Base-by-base conservation (phyloP, 1,140 invertebrate genomes). In the Adoxophyes honmai region DNA sequence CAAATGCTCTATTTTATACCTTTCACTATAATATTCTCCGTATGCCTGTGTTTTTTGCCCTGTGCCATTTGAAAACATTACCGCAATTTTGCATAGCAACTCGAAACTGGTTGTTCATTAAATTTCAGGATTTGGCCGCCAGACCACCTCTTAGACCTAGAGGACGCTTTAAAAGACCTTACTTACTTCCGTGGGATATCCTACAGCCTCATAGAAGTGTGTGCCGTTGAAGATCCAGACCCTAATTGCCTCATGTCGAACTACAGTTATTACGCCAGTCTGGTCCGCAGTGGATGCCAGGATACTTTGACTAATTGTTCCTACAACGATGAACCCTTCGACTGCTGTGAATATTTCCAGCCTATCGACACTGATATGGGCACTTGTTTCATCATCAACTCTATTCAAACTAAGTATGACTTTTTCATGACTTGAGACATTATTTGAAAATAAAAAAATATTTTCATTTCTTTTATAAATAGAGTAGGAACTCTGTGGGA, bases 281-380 rank as follows among this genome's bases (percentile, higher is more conserved):
- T 91, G 64, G 89, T 93, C 0, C 75, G 92, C 16, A 92, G 91
- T 62, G 79, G 82, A 34, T 94, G 93, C 58, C 57, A 77, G 0
- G 73, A 91, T 37, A 81, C 92, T 2, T 76, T 94, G 18, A 68
- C 60, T 1, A 89, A 87, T 35, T 94, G 93, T 55, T 88, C 83
- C n/a, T 94, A 93, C 88, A 93, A 93, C 60, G 78, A 86, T 8
- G 69, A 83, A 38, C 59, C 75, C 0, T 94, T 94, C 59, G 88
- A 93, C 34, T 94, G 93, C 68, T 94, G 93, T 62, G 82, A 90
- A 62, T 91, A 93, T 66, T 94, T 94, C 65, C 79, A 89, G 33
- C 81, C 86, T 1, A 89, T 94, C 59, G 81, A 91, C 35, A 94
- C 93, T 0, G 93, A 94, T 70, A 68, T 93, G 34, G 93, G 93